Evolutionary conservation across 2,113 vertebrate species (phyloP).

Genomic region (Dascyllus trimaculatus): DNA sequence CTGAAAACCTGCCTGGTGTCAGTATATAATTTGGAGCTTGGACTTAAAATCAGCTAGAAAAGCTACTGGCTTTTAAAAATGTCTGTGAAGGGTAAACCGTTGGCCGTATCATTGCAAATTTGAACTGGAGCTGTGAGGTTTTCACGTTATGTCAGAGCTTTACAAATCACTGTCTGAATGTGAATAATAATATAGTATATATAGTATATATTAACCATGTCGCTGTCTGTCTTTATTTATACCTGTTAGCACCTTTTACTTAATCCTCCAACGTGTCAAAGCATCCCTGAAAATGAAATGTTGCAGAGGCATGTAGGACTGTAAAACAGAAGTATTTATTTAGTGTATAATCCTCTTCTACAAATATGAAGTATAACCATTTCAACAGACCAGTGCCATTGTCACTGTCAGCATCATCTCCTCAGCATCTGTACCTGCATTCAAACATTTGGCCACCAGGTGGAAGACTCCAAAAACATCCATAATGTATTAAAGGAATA

Average conservation of each 20-base stretch:
- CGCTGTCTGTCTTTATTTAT: neutral
- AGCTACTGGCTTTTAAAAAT: too few relatives aligned
- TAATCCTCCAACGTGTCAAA: neutral
- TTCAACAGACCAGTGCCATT: neutral
- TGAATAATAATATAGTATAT: conserved; percentile 16
- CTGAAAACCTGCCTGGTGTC: too few relatives aligned
- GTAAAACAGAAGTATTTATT: conserved; percentile 44
- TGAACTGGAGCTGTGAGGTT: conserved; percentile 4
- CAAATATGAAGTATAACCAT: neutral
- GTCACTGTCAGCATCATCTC: neutral
- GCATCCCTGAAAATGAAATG: neutral
- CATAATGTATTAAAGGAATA: too few relatives aligned
- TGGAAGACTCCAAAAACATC: too few relatives aligned
- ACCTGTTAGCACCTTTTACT: neutral
- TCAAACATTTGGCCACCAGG: too few relatives aligned
- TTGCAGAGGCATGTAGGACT: neutral
- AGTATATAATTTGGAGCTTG: too few relatives aligned
- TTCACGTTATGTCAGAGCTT: neutral
- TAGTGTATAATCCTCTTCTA: neutral
- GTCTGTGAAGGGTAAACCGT: too few relatives aligned
- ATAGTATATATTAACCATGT: too few relatives aligned
- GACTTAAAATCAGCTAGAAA: too few relatives aligned
- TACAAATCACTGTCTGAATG: conserved; percentile 7
- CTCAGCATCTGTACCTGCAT: too few relatives aligned
- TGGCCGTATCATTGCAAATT: neutral